Base-by-base conservation (phyloP, 2,888 invertebrate species). In the Phengaris arion region DNA sequence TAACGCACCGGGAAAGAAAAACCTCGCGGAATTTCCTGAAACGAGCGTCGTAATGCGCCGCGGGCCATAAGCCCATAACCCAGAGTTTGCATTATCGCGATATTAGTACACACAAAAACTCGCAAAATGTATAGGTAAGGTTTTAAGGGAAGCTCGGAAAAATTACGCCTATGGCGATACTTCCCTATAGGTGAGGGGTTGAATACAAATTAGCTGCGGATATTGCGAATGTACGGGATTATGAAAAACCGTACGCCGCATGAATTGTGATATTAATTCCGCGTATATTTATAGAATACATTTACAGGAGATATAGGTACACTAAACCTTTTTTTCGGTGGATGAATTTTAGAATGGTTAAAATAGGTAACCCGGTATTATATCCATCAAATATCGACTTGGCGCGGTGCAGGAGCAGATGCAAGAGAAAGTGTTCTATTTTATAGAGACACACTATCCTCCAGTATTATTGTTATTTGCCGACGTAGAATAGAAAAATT, bases 41-140 rank as follows among this genome's bases (percentile, higher is more conserved):
- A 89, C 85, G 85, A 86, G 84, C 81, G 84, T 81, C 82, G 82
- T 78, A 87, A 88, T 83, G 86, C 83, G 83, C 83, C 82, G 79
- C 82, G 83, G 79, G 81, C 83, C 83, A 85, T 84, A 86, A 86
- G 82, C 83, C 82, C 85, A 79, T 64, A 64, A 64, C 64, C 64
- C 84, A 84, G 86, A 87, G 89, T 89, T 90, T 88, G 86, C 90
- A 90, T 90, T 89, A 90, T 87, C 87, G 85, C 83, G 82, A 84
- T 86, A 89, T 88, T 89, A 89, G 88, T 87, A 85, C 83, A 84
- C 83, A 86, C 85, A 85, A 86, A 85, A 85, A 83, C 82, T 82
- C 81, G 79, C 78, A 75, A 79, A 81, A 81, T 82, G 77, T 81
- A 78, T 78, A 35, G 35, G 35, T 35, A 77, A 76, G 78, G 79